Conservation (phyloP, 2,113 vertebrate genomes). For the Archocentrus centrarchus region DNA sequence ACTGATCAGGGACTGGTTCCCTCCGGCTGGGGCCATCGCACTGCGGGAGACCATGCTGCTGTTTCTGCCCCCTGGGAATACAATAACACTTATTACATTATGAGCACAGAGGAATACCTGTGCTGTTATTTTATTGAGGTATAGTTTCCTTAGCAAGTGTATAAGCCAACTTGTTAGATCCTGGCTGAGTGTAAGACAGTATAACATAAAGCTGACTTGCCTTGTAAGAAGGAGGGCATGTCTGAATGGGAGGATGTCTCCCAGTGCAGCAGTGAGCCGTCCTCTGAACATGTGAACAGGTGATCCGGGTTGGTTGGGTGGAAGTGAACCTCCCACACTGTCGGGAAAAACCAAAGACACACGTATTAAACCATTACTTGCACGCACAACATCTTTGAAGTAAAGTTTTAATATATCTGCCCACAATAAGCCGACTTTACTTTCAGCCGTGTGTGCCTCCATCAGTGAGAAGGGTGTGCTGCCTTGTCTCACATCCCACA, state of each 20-base stretch:
- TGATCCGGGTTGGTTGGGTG: constrained; percentile 96
- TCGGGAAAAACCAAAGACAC: constrained; percentile 7
- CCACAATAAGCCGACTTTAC: constrained; percentile 77
- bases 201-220: constrained; percentile 69
- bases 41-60: constrained; percentile 86
- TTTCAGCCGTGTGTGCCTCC: constrained; percentile 95
- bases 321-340: constrained; percentile 99
- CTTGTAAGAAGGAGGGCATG: constrained; percentile 90
- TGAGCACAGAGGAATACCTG: background rate
- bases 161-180: background rate
- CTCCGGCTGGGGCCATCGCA: constrained; percentile 79
- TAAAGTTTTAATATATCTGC: background rate
- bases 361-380: background rate
- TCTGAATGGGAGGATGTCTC: constrained; percentile 87
- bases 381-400: background rate
- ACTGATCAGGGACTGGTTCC: constrained; percentile 86
- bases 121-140: background rate
- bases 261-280: constrained; percentile 97
- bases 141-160: background rate
- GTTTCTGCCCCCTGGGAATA: constrained; percentile 87
- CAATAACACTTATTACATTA: background rate
- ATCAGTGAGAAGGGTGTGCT: constrained; percentile 91
- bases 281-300: constrained; percentile 96
- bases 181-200: background rate
- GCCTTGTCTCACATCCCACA: constrained; percentile 96